Conservation (phyloP, 2,888 invertebrate species). For the Clivina fossor region DNA sequence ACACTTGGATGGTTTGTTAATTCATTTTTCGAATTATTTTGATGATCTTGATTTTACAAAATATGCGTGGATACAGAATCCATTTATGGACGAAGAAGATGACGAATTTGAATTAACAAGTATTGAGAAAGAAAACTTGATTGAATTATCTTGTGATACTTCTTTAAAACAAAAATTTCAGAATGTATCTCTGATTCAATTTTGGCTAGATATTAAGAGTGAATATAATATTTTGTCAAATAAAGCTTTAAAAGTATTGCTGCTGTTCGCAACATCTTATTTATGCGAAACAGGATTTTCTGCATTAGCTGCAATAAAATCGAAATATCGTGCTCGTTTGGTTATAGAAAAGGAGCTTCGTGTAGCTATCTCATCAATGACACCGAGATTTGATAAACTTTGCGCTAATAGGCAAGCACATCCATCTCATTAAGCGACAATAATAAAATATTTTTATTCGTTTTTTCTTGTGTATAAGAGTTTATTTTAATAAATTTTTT, state of each 20-base stretch:
- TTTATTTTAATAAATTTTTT: slow-evolving; percentile 1
- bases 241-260: slow-evolving; percentile 36
- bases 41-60: slow-evolving; percentile 15
- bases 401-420: slow-evolving; percentile 28
- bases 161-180: slow-evolving; percentile 34
- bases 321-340: slow-evolving; percentile 37
- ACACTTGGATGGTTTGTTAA: neutral
- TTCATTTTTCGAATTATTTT: slow-evolving; percentile 21
- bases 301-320: slow-evolving; percentile 40
- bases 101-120: slow-evolving; percentile 32
- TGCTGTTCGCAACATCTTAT: slow-evolving; percentile 36
- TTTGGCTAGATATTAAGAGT: slow-evolving; percentile 35
- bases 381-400: slow-evolving; percentile 35
- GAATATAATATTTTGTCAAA: slow-evolving; percentile 33
- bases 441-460: slow-evolving; percentile 15
- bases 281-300: slow-evolving; percentile 34
- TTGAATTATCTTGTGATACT: slow-evolving; percentile 31
- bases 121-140: slow-evolving; percentile 30
- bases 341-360: slow-evolving; percentile 35
- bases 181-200: slow-evolving; percentile 33
- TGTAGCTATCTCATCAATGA: slow-evolving; percentile 34
- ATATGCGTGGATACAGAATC: slow-evolving; percentile 19
- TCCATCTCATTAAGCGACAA: slow-evolving; percentile 34
- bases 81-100: slow-evolving; percentile 31
- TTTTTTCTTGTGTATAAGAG: slow-evolving; percentile 24